These are phyloP conservation scores for Gouania willdenowi DNA, from an alignment of 2,797 vertebrate species.

Conservation along the genomic window DNA sequence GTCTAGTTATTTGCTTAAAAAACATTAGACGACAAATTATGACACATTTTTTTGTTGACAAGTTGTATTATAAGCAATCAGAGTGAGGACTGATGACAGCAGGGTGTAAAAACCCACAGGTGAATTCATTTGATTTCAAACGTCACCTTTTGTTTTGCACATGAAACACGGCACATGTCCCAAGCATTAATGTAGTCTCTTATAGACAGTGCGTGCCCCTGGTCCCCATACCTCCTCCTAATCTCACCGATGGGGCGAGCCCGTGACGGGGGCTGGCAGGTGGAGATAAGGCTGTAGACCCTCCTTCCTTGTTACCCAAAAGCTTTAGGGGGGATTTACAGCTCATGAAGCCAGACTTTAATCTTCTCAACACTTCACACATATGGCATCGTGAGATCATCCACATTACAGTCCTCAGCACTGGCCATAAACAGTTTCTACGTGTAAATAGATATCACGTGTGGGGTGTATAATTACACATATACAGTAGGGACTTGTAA, in stretches of 20 bases:
- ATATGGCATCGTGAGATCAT: conserved; percentile 62
- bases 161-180: too few species aligned
- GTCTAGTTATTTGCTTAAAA: too few species aligned
- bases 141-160: too few species aligned
- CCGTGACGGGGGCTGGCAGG: conserved; percentile 21
- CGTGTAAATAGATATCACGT: conserved; percentile 21
- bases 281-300: conserved; percentile 42
- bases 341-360: conserved; percentile 58
- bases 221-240: conserved; percentile 23
- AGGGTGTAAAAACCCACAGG: too few species aligned
- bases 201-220: too few species aligned
- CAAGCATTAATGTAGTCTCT: too few species aligned
- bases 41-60: too few species aligned
- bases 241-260: conserved; percentile 21
- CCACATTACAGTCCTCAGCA: conserved; percentile 11
- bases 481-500: too few species aligned
- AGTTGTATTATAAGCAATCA: too few species aligned
- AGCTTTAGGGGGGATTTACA: conserved; percentile 58
- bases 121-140: too few species aligned
- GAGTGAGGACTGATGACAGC: too few species aligned
- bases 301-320: conserved; percentile 49
- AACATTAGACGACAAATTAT: too few species aligned
- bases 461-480: conserved; percentile 13
- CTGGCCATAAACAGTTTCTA: conserved; percentile 16
- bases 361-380: conserved; percentile 66